phyloP scores from a whole-genome alignment of 2,888 invertebrate genomes.

The Pterostichus madidus region DNA sequence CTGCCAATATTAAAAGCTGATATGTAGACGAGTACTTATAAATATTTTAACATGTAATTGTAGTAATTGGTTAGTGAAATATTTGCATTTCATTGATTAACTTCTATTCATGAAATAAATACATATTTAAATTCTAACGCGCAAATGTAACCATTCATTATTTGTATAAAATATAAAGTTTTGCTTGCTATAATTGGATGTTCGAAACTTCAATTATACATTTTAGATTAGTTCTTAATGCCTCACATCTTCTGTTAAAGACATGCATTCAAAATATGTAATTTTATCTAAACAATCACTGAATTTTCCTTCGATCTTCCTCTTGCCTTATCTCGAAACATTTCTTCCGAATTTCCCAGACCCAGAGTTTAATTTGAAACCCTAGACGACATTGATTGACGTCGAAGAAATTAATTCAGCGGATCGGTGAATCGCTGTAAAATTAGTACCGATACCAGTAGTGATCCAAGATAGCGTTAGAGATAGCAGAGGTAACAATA shows the following conservation, averaged over 20 bases:
- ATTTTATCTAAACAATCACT: not conserved
- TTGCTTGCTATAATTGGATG: conserved; percentile 30
- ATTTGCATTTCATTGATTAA: not conserved
- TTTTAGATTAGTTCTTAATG: conserved; percentile 18
- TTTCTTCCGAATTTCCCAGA: conserved; percentile 13
- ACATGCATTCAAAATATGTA: not conserved
- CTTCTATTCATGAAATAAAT: conserved; percentile 9
- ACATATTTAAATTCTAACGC: conserved; percentile 2
- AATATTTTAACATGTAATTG: too few relatives aligned
- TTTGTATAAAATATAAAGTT: conserved; percentile 34
- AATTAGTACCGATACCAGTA: conserved; percentile 55
- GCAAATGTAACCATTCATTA: conserved; percentile 42
- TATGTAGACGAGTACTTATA: too few relatives aligned
- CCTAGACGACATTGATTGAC: conserved; percentile 63
- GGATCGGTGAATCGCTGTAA: conserved; percentile 63
- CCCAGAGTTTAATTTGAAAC: conserved; percentile 17
- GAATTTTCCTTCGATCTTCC: not conserved
- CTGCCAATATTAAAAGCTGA: too few relatives aligned
- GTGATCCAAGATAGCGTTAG: conserved; percentile 47
- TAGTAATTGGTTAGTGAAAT: too few relatives aligned
- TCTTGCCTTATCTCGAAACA: conserved; percentile 10
- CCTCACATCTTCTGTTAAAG: not conserved
- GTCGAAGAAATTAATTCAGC: conserved; percentile 62
- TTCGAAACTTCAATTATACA: conserved; percentile 15
- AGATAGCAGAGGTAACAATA: conserved; percentile 58